Evolutionary conservation across 2,888 invertebrate species (phyloP).

Genomic region (Polia nebulosa): DNA sequence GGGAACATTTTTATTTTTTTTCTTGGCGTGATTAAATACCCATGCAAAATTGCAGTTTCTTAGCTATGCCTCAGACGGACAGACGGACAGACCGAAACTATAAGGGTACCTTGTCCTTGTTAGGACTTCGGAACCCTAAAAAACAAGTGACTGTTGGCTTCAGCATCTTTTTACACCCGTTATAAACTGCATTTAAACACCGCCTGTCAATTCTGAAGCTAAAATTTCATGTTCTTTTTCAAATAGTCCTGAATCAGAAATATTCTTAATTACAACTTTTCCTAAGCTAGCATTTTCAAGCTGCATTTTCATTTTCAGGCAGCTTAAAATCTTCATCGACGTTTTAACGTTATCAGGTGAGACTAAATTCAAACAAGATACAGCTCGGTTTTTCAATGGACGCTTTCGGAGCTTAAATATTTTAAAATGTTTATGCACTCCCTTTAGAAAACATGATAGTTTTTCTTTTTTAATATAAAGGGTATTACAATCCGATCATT

Average conservation of each 20-base stretch:
- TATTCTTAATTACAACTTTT: too few species aligned
- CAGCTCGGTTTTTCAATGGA: conserved; percentile 33
- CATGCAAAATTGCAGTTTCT: too few species aligned
- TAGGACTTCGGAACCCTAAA: too few species aligned
- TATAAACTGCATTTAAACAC: conserved; percentile 1
- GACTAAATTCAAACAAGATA: conserved; percentile 50
- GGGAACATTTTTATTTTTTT: too few species aligned
- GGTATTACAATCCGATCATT: neutral
- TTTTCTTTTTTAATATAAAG: conserved; percentile 32
- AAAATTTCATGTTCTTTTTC: neutral
- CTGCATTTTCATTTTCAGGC: neutral
- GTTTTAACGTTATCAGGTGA: conserved; percentile 37
- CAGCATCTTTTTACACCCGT: too few species aligned
- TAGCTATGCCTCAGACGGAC: too few species aligned
- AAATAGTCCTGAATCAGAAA: neutral
- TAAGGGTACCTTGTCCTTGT: too few species aligned
- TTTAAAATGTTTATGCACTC: conserved; percentile 41
- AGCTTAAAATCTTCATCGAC: conserved; percentile 13
- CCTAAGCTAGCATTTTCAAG: conserved; percentile 7
- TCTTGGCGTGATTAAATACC: too few species aligned
- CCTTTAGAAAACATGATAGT: conserved; percentile 23
- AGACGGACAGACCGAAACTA: too few species aligned
- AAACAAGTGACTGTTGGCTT: too few species aligned
- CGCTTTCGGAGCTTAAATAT: conserved; percentile 43
- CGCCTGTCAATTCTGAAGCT: neutral